Base-by-base conservation (phyloP, 1,140 invertebrate species). In the Euschistus heros region DNA sequence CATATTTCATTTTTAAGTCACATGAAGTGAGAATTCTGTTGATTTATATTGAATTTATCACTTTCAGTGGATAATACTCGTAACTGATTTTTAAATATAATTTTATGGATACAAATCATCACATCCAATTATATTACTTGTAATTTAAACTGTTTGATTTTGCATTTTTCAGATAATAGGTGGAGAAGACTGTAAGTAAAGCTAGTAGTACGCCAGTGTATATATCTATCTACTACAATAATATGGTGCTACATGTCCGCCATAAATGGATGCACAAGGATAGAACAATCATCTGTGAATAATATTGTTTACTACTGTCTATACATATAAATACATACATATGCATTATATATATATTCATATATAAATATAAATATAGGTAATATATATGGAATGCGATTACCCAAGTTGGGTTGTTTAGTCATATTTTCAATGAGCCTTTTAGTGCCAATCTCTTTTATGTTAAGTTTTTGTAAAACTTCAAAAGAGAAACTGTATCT, bases 271-370 rank as follows among this genome's bases (percentile, higher is more conserved):
- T 57, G 54, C 24, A 57, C 24, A 57, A 24, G 54, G 18, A 57
- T 20, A 57, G 54, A 57, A 57, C 54, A 57, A 57, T 57, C 54
- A 57, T 57, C 24, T 57, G 54, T 57, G 54, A 57, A 57, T 57
- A 57, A 20, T 50, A 50, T 50, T 27, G 54, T 57, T 26, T 57
- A 57, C 54, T 57, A 57, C 18, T 57, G 54, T 57, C 54, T 57
- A 57, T 57, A 57, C 18, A 57, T 57, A 57, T 57, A 57, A 57
- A 57, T 57, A 57, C n/a, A 50, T 50, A 50, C 47, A 50, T 22
- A 50, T 50, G 33, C 33, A 37, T 37, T 37, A 37, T 37, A 37
- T 37, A 37, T 37, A 37, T 37, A 37, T 37, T 4, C 20, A 50
- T 50, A 50, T 22, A 50, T 50, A 50, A 20, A 20, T 50, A 50